Base-by-base conservation (phyloP, 2,797 vertebrate species). In the Thripadectes ignobilis region DNA sequence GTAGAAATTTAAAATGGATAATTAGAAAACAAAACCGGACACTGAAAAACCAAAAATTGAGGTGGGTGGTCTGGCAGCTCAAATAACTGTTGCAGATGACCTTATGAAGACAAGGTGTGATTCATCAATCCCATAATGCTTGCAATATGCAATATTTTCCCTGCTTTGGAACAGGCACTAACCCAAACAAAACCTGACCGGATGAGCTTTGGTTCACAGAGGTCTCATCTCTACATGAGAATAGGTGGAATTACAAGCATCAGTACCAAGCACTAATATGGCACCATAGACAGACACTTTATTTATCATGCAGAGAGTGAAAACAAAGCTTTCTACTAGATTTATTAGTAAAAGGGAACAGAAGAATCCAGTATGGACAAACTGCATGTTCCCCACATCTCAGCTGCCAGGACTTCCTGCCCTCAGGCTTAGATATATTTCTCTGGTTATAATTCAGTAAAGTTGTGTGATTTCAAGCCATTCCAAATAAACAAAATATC, bases 301-400 rank as follows among this genome's bases (percentile, higher is more conserved):
- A 94, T 95, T 95, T 96, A 80, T 97, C 92, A 94, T 80, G 68
- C 57, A 48, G 91, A 79, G 88, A 96, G 87, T 89, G 84, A 94
- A 97, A 96, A 96, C 95, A 96, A 96, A 96, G 96, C 89, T 85
- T 94, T 93, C 69, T 39, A 36, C 63, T 26, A 69, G 79, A 92
- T 92, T 96, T 97, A 90, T 94, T 97, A 86, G 85, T 92, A 96
- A 80, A 96, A 96, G 91, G 46, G 92, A 91, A 83, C 61, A 91
- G 88, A 97, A 87, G 92, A 96, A 93, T 92, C 93, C 79, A 83
- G 52, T 76, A 90, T 66, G 94, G 95, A 95, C 81, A 94, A 96
- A 86, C 92, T 72, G 65, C 68, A 72, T 96, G 84, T 85, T 95
- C 95, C 72, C 61, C 58, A 74, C 14, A 8, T 94, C 81, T 94